Base-by-base conservation (phyloP, 2,888 invertebrate genomes). In the Beris morrisii region DNA sequence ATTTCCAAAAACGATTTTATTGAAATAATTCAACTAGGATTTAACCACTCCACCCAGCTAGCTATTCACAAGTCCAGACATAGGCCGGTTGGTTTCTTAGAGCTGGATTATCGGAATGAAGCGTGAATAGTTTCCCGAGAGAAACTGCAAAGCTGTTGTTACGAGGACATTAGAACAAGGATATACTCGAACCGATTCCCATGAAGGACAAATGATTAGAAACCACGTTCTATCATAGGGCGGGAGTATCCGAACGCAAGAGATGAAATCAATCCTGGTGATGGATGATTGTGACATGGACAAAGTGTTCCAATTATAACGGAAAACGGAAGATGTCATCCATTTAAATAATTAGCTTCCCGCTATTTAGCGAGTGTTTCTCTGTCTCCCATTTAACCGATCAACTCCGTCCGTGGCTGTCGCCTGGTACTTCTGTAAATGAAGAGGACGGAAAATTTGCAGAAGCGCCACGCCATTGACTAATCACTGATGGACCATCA, bases 281-380 rank as follows among this genome's bases (percentile, higher is more conserved):
- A 67, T 63, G 64, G 67, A 67, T 67, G 64, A 58, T 54, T 64
- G 64, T 67, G 67, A 67, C 67, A 67, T 57, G 64, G 59, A 67
- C 67, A 67, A 67, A 67, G 67, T 67, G 64, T 64, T 52, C 64
- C 67, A 67, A 67, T 67, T 67, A 67, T 67, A 67, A 59, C 52
- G 61, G 50, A 61, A 67, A 65, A 65, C 61, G 65, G 59, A 65
- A 67, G 61, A 67, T 67, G 67, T 67, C 67, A 65, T 67, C 67
- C 65, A 67, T 67, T 67, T 67, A 67, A 67, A 67, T 67, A 67
- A 67, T 67, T 67, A 67, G 67, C 65, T 65, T 55, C 67, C 32
- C 52, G 55, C 55, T 61, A 55, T 55, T 55, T 55, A 7, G 38
- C 38, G 9, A 38, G 9, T 38, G 38, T 38, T 5, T 38, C 9